Base-by-base conservation (phyloP, 2,113 vertebrate species). In the Labeo catla region DNA sequence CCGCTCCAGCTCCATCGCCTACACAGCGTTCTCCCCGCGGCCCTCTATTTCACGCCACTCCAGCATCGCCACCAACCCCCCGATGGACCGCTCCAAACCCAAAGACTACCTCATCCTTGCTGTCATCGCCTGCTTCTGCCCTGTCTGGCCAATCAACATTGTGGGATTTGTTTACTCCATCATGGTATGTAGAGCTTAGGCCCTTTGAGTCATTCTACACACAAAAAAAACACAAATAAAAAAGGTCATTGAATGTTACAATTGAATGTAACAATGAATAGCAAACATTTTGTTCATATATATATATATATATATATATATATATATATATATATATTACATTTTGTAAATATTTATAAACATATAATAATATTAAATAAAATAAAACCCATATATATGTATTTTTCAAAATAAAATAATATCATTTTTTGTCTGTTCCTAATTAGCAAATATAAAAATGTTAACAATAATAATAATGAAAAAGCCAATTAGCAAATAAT, bases 81-180 rank as follows among this genome's bases (percentile, higher is more conserved):
- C 94, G 3, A 83, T 95, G 81, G 94, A 94, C 89, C 91, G 93
- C 9, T 94, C 95, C 93, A 98, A 97, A 91, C 96, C 97, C 70
- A 96, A 95, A 86, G 97, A 98, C 94, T 97, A 97, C 93, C 96
- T 98, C 90, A 88, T 98, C 80, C 93, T 97, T 76, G 96, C 96
- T 2, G 94, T 97, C 92, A 93, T 98, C 76, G 96, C 97, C 87
- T 98, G 97, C 92, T 97, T 97, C 94, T 98, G 97, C 89, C 97
- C 97, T 1, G 96, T 96, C 88, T 98, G 97, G 97, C 97, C 97
- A 47, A 95, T 98, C 93, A 98, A 97, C 94, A 98, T 98, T 1
- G 96, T 98, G 80, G 97, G 96, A 87, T 97, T 98, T 80, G 96
- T 96, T 79, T 98, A 97, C 92, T 96, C 97, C 2, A 93, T 98